A percentile compares a stretch with the other conserved stretches of the same genome.
These are phyloP conservation scores for Psammodynastes pulverulentus DNA, from an alignment of 2,113 vertebrate genomes.

Conservation along the genomic window DNA sequence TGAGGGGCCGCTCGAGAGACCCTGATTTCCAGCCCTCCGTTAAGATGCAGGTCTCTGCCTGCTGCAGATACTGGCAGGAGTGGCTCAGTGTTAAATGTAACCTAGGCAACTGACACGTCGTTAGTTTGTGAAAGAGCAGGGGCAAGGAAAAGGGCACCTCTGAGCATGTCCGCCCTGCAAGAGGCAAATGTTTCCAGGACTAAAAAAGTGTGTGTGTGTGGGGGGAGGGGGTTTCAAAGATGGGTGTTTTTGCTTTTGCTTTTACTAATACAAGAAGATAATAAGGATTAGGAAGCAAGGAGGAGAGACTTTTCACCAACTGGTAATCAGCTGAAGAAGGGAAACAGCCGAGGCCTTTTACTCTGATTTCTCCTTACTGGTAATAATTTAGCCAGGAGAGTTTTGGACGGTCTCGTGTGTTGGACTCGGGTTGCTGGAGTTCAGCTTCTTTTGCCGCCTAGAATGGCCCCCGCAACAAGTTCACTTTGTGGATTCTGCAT, in stretches of 20 bases:
- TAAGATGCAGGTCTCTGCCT: background rate
- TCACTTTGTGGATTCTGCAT: background rate
- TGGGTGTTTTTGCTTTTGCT: no score
- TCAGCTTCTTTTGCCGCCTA: background rate
- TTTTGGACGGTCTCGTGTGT: background rate
- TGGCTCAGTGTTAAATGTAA: background rate
- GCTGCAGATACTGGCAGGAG: background rate
- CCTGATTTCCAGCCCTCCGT: background rate
- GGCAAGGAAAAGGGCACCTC: background rate
- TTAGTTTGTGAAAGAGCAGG: background rate
- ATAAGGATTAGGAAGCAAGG: background rate
- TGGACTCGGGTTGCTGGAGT: background rate
- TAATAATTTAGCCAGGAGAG: background rate
- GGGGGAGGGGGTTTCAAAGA: background rate
- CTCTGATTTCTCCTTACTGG: background rate
- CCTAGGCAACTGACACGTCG: background rate
- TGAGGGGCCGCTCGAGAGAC: background rate
- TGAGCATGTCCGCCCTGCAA: background rate
- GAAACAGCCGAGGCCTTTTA: background rate
- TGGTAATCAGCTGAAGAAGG: background rate
- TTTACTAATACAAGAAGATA: background rate
- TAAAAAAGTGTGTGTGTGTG: background rate
- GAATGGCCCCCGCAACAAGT: background rate
- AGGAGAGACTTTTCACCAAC: background rate
- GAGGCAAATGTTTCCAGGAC: background rate